Percentiles rank a stretch among this genome's conserved stretches.
These are phyloP conservation scores for Aphaenogaster floridana DNA, from an alignment of 1,140 invertebrate genomes.

Conservation along the genomic window DNA sequence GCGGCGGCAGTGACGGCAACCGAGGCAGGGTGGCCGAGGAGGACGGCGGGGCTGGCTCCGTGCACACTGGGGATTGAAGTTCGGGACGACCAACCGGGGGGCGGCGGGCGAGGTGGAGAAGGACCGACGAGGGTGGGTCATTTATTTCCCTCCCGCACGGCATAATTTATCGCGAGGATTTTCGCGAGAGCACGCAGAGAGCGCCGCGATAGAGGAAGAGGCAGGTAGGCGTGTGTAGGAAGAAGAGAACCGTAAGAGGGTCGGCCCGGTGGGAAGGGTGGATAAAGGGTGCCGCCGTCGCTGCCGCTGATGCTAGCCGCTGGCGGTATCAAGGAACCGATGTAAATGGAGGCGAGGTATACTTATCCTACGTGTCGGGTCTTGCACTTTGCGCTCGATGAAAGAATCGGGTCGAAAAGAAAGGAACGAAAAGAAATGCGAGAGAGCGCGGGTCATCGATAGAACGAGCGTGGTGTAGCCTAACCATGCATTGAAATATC, in stretches of 20 bases:
- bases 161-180: conserved; percentile 88
- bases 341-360: conserved; percentile 76
- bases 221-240: conserved; percentile 69
- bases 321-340: conserved; percentile 76
- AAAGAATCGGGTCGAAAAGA: conserved; percentile 34
- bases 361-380: conserved; percentile 65
- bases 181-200: conserved; percentile 86
- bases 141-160: conserved; percentile 86
- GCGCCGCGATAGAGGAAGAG: conserved; percentile 75
- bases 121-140: conserved; percentile 85
- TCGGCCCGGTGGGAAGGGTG: conserved; percentile 52
- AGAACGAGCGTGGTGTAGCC: too few relatives aligned
- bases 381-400: conserved; percentile 42
- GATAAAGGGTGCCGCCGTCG: conserved; percentile 70
- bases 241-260: conserved; percentile 71
- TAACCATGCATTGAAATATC: not conserved
- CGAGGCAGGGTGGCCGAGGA: conserved; percentile 69
- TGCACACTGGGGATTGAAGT: conserved; percentile 81
- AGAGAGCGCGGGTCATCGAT: not conserved
- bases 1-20: conserved; percentile 74
- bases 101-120: conserved; percentile 75
- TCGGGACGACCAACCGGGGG: conserved; percentile 71
- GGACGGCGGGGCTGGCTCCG: conserved; percentile 75
- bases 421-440: not conserved
- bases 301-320: conserved; percentile 73